A percentile compares a stretch with the other conserved stretches of the same genome.
phyloP scores from a whole-genome alignment of 2,888 invertebrate genomes.

The Digitonthophagus gazella region DNA sequence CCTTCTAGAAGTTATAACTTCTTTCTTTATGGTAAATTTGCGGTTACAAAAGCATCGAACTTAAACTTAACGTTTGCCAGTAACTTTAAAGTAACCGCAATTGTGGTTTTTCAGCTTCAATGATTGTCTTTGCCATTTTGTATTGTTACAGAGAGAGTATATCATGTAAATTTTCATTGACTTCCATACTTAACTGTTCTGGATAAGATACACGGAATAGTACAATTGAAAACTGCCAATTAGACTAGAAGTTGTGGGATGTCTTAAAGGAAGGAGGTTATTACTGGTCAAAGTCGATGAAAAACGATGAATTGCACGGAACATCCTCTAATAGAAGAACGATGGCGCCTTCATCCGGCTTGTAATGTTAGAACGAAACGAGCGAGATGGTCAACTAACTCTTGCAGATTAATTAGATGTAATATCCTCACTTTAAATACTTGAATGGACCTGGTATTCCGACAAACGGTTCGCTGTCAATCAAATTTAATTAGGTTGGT shows the following conservation, averaged over 20 bases:
- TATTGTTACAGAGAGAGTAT: neutral
- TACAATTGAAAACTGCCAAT: too few relatives aligned
- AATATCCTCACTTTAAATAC: neutral
- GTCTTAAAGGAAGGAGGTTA: neutral
- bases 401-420: neutral
- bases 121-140: too few relatives aligned
- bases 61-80: neutral
- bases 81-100: neutral
- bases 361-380: neutral
- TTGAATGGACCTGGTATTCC: neutral
- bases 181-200: too few relatives aligned
- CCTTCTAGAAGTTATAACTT: neutral
- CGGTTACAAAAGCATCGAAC: neutral
- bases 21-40: neutral
- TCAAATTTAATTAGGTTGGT: neutral
- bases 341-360: neutral
- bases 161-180: too few relatives aligned
- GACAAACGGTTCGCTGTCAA: neutral
- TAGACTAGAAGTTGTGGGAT: neutral
- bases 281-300: neutral
- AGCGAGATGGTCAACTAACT: neutral
- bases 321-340: neutral
- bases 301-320: neutral
- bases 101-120: neutral
- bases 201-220: too few relatives aligned